Evolutionary conservation across 2,113 vertebrate species (phyloP).

Genomic region (Egretta garzetta): DNA sequence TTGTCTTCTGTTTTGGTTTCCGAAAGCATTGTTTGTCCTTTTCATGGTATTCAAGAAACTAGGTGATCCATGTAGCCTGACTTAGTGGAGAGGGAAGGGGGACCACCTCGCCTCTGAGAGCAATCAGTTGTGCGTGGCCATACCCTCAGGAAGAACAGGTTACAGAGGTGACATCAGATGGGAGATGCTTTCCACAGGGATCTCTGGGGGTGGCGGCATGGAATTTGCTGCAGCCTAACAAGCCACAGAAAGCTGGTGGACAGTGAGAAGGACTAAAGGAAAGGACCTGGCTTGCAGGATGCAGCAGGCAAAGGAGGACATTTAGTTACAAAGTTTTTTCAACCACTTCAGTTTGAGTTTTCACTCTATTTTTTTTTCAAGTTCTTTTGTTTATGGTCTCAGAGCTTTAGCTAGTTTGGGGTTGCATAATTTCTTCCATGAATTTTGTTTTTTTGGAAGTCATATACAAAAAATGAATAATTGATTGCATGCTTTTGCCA

Average conservation of each 20-base stretch:
- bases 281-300: background rate
- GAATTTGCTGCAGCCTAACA: background rate
- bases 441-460: background rate
- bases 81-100: background rate
- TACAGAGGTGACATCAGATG: rapidly evolving
- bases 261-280: background rate
- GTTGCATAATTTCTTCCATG: background rate
- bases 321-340: background rate
- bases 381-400: background rate
- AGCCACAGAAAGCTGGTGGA: background rate
- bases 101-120: background rate
- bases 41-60: background rate
- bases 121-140: rapidly evolving
- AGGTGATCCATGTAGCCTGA: background rate
- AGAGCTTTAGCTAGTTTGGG: background rate
- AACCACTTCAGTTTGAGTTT: background rate
- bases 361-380: background rate
- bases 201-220: rapidly evolving
- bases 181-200: background rate
- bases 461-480: background rate
- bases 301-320: background rate
- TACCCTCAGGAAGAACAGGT: background rate
- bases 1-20: background rate
- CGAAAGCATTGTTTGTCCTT: background rate
- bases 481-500: background rate